Conservation (phyloP, 1,140 invertebrate species). For the Phymorhynchus buccinoides region DNA sequence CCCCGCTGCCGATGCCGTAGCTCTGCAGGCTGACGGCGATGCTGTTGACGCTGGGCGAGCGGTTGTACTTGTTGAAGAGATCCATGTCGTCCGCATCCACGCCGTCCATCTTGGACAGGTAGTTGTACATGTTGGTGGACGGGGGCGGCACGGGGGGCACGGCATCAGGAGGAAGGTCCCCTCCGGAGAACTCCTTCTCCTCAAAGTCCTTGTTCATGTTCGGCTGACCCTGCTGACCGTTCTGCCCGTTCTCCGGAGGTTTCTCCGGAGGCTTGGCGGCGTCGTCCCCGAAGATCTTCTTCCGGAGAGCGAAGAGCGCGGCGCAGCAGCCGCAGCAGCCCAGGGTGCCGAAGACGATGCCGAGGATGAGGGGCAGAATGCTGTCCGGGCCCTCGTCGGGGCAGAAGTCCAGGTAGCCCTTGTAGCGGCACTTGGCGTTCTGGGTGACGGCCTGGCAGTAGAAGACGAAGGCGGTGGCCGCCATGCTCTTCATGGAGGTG, state of each 20-base stretch:
- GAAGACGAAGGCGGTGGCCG: conserved; percentile 2
- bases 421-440: not conserved
- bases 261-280: not conserved
- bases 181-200: conserved; percentile 23
- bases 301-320: not conserved
- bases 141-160: conserved; percentile 12
- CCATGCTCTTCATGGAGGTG: not conserved
- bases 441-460: conserved; percentile 29
- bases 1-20: conserved; percentile 24
- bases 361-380: not conserved
- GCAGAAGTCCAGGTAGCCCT: conserved; percentile 31
- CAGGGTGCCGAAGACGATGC: not conserved
- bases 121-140: conserved; percentile 30
- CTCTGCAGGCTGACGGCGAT: conserved; percentile 29
- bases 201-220: not conserved
- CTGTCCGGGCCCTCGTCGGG: not conserved
- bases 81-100: conserved; percentile 15
- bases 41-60: conserved; percentile 28
- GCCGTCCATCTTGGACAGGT: conserved; percentile 18
- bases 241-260: not conserved
- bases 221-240: not conserved
- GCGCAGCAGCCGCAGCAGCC: conserved; percentile 7
- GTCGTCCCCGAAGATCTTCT: conserved; percentile 8
- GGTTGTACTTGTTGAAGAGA: conserved; percentile 17
- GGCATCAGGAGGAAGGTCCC: not conserved